phyloP scores from a whole-genome alignment of 2,113 vertebrate species.

The Blennius ocellaris region DNA sequence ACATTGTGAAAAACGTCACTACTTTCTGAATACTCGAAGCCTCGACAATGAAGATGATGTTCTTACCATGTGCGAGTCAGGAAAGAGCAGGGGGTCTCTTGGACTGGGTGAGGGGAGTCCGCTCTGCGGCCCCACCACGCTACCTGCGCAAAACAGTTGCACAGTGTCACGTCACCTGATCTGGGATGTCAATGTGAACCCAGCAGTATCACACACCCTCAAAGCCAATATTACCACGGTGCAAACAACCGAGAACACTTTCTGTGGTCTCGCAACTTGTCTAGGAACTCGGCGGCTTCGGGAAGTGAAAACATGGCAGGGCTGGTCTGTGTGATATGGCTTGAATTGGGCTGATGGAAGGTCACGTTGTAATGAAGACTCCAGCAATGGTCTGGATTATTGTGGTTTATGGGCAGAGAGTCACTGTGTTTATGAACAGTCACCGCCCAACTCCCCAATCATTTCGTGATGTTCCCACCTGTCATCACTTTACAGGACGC shows the following conservation, averaged over 20 bases:
- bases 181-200: too few relatives aligned
- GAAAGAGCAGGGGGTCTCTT: conserved; percentile 44
- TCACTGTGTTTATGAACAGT: too few relatives aligned
- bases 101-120: conserved; percentile 59
- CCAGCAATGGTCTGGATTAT: too few relatives aligned
- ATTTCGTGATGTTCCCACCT: too few relatives aligned
- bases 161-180: conserved; percentile 3
- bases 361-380: too few relatives aligned
- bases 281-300: not conserved
- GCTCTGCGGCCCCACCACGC: conserved; percentile 50
- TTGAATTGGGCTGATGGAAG: not conserved
- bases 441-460: too few relatives aligned
- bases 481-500: too few relatives aligned
- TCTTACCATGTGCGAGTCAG: conserved; percentile 74
- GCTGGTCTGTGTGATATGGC: not conserved
- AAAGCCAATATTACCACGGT: conserved; percentile 25
- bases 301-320: not conserved
- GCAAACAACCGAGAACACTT: not conserved
- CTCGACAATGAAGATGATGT: too few relatives aligned
- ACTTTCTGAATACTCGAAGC: too few relatives aligned
- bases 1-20: too few relatives aligned
- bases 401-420: too few relatives aligned
- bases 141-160: conserved; percentile 38
- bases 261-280: not conserved
- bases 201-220: not conserved